Evolutionary conservation across 2,113 vertebrate genomes (phyloP), one percentile per base, ranked within the genome.

Genomic region (Leptobrachium leishanense): DNA sequence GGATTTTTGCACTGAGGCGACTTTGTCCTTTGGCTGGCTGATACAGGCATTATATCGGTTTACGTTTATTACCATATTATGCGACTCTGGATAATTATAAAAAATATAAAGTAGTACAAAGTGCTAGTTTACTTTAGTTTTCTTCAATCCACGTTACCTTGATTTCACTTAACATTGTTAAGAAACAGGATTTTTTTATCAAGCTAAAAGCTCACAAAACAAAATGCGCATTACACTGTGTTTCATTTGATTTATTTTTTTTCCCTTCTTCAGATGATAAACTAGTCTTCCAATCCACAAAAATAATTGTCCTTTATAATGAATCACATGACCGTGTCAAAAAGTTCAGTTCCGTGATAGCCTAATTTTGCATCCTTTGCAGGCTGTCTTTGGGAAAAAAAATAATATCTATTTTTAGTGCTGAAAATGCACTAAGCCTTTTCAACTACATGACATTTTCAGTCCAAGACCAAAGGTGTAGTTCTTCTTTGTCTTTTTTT

Each of bases 381-480:
- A 0, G 0, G 20, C 6, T 83, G 73, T 70, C 74, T 81, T 81
- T 74, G 83, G 6, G 11, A 3, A 15, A 85, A 85, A 88, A 85
- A 85, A 20, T 76, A 55, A 82, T 83, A 40, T 68, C 85, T 87
- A 85, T 88, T 88, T 85, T 84, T 83, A 85, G 68, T 0, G 11
- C 84, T 84, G 75, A 81, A 82, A 83, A 83, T 81, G 76, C 83
- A 82, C 81, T 81, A 84, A 85, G 76, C 41, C 72, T 84, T 65
- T 70, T 85, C 84, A 88, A 79, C 42, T 75, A 54, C 85, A 72
- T 75, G 74, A 78, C 44, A 77, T 86, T 62, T 87, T 83, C 86
- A 83, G 79, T 82, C 84, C 81, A 82, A 74, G 82, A 80, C n/a
- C 42, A 82, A 85, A 84, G 85, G 53, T 53, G 57, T 81, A 86